These are phyloP conservation scores for Calameuta pallipes DNA, from an alignment of 2,888 invertebrate species.

Conservation along the genomic window DNA sequence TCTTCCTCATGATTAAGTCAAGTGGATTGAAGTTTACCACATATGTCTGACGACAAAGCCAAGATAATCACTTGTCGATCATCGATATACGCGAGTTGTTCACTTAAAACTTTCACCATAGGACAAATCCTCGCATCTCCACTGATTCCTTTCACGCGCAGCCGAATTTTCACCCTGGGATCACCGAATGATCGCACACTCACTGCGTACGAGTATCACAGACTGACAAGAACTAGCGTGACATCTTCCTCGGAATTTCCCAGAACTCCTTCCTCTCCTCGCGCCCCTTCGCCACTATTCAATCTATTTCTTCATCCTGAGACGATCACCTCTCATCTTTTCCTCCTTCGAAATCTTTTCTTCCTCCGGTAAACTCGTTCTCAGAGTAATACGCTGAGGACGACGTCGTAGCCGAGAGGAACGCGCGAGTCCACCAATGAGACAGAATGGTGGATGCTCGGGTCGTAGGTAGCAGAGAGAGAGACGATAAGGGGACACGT, in stretches of 20 bases:
- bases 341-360: not conserved
- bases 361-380: not conserved
- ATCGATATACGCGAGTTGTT: not conserved
- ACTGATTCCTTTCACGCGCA: not conserved
- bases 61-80: not conserved
- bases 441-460: not conserved
- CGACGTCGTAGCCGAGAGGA: not conserved
- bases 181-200: slow-evolving; percentile 28
- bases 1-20: slow-evolving; percentile 56
- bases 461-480: not conserved
- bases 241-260: not conserved
- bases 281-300: not conserved
- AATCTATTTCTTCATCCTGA: not conserved
- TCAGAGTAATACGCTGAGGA: not conserved
- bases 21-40: not conserved
- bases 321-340: not conserved
- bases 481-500: not conserved
- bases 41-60: not conserved
- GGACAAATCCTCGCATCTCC: not conserved
- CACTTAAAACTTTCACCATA: not conserved
- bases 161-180: not conserved
- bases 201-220: slow-evolving; percentile 56
- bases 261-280: not conserved
- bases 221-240: slow-evolving; percentile 37
- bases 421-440: not conserved